phyloP scores from a whole-genome alignment of 2,888 invertebrate genomes.

The Chloroclystis v-ata region DNA sequence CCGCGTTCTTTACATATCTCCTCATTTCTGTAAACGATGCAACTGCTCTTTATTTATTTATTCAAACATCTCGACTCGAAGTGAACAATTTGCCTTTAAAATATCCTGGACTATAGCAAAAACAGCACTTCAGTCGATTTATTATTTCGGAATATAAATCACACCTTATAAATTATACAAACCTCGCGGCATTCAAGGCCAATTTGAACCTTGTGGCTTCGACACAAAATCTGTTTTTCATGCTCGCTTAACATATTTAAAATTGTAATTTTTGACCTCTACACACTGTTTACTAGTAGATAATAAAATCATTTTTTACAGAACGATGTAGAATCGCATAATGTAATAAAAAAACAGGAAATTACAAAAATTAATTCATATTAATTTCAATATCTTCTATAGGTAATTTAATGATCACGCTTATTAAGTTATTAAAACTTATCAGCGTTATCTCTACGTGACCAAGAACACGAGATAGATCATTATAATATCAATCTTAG shows the following conservation, averaged over 20 bases:
- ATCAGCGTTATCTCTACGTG: slow-evolving; percentile 57
- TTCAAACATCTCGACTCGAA: too few relatives aligned
- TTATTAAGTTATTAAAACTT: slow-evolving; percentile 19
- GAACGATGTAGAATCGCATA: too few relatives aligned
- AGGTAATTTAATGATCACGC: not conserved
- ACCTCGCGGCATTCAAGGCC: slow-evolving; percentile 27
- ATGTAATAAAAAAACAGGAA: too few relatives aligned
- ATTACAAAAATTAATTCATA: too few relatives aligned
- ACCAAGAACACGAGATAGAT: slow-evolving; percentile 41
- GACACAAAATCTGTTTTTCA: slow-evolving; percentile 16
- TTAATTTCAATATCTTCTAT: too few relatives aligned
- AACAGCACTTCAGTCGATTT: slow-evolving; percentile 3
- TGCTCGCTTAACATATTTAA: slow-evolving; percentile 16
- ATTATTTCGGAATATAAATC: slow-evolving; percentile 12
- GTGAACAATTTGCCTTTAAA: not conserved
- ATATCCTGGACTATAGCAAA: not conserved
- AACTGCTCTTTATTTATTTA: too few relatives aligned
- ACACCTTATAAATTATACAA: slow-evolving; percentile 20
- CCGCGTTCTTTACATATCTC: too few relatives aligned
- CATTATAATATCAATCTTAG: slow-evolving; percentile 7
- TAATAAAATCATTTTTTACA: too few relatives aligned
- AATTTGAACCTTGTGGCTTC: slow-evolving; percentile 26
- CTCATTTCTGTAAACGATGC: too few relatives aligned
- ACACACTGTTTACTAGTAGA: slow-evolving; percentile 2
- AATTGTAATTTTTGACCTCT: slow-evolving; percentile 20